These are phyloP conservation scores for Micropoecilia bifurca DNA, from an alignment of 2,797 vertebrate genomes.

Conservation along the genomic window DNA sequence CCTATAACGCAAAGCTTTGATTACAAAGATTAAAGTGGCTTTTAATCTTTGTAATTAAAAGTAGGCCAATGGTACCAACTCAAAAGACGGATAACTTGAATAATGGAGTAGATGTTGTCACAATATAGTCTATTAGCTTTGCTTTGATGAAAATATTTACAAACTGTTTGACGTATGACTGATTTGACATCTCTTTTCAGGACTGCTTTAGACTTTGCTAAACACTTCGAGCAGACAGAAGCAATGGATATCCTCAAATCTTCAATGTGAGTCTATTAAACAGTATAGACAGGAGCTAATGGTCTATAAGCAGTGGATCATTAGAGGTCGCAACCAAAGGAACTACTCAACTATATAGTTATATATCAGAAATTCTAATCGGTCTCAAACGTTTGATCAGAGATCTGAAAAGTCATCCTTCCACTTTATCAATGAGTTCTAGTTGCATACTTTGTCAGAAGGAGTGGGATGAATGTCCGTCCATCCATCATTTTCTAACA, in stretches of 20 bases:
- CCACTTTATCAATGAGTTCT: neutral
- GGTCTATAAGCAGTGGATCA: neutral
- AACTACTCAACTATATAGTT: neutral
- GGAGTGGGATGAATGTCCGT: neutral
- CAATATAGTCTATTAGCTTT: neutral
- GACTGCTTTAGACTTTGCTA: constrained; percentile 93
- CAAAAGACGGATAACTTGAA: neutral
- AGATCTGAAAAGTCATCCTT: neutral
- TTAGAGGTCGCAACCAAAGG: neutral
- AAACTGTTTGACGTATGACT: neutral
- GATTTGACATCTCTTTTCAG: constrained; percentile 69
- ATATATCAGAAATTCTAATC: neutral
- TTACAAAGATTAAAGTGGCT: neutral
- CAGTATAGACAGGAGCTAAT: neutral
- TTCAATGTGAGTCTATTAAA: constrained; percentile 83
- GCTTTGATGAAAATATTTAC: neutral
- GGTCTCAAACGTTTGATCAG: neutral
- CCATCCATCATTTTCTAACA: too few species aligned
- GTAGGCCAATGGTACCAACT: neutral
- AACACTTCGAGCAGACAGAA: constrained; percentile 88
- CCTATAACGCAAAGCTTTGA: neutral
- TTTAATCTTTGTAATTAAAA: neutral
- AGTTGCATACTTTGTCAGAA: neutral
- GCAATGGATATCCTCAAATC: constrained; percentile 90
- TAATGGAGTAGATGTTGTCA: neutral